These are phyloP conservation scores for Neocloeon triangulifer DNA, from an alignment of 1,140 invertebrate genomes.

Conservation along the genomic window DNA sequence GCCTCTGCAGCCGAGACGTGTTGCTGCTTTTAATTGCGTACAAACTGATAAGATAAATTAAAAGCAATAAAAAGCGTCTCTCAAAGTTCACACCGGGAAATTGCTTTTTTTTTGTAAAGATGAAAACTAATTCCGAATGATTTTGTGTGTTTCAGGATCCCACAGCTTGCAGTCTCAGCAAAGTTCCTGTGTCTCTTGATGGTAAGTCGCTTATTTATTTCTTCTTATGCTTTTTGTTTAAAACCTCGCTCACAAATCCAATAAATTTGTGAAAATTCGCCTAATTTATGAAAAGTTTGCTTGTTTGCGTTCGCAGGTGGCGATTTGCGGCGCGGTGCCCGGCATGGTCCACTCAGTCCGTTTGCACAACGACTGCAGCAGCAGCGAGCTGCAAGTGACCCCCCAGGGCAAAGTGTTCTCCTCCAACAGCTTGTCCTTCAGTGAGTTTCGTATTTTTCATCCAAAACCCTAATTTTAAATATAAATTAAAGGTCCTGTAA, in stretches of 20 bases:
- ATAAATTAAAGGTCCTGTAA: no score
- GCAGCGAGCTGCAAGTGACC: constrained; percentile 25
- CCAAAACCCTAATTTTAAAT: no score
- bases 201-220: constrained; percentile 25
- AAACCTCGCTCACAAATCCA: not conserved
- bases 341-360: constrained; percentile 41
- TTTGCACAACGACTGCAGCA: constrained; percentile 33
- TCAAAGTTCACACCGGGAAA: no score
- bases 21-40: no score
- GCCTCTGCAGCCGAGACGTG: no score
- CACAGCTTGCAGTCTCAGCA: constrained; percentile 66
- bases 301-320: constrained; percentile 25
- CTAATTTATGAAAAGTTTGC: not conserved
- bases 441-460: no score
- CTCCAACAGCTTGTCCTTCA: constrained; percentile 19
- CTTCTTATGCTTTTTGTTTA: constrained; percentile 3
- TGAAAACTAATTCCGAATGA: no score
- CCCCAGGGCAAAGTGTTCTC: constrained; percentile 15
- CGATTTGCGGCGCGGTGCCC: constrained; percentile 44
- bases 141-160: constrained; percentile 40
- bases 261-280: no score
- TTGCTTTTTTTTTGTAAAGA: no score
- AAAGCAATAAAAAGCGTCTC: no score
- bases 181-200: constrained; percentile 68
- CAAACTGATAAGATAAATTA: no score